These are phyloP conservation scores for Phataginus tetradactyla DNA, from an alignment of 2,797 vertebrate species.

Conservation along the genomic window DNA sequence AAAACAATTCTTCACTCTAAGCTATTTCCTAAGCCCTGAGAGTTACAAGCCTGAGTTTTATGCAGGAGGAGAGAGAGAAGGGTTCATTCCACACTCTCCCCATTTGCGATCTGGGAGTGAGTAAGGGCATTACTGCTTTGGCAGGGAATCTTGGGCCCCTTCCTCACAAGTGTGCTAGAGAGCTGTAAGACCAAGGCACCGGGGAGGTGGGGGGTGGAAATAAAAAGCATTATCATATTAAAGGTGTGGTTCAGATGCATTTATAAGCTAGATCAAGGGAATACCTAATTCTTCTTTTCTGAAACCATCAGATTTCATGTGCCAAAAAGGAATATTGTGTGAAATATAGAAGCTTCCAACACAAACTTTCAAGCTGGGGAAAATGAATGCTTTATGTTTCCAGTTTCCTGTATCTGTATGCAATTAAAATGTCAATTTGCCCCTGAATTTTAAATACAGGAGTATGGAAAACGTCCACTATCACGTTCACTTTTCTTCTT, in stretches of 20 bases:
- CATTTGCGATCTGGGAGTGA: background rate
- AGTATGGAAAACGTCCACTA: slow-evolving; percentile 53
- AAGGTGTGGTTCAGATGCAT: slow-evolving; percentile 54
- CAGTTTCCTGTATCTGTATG: slow-evolving; percentile 42
- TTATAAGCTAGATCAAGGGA: background rate
- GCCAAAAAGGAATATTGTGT: slow-evolving; percentile 40
- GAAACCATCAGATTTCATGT: slow-evolving; percentile 36
- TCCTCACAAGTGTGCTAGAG: background rate
- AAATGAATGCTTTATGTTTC: slow-evolving; percentile 24
- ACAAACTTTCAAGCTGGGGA: slow-evolving; percentile 11
- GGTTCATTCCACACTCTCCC: background rate
- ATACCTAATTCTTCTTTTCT: slow-evolving; percentile 51
- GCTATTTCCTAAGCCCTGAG: slow-evolving; percentile 36
- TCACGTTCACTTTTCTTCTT: slow-evolving; percentile 40
- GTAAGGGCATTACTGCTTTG: background rate
- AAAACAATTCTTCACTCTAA: slow-evolving; percentile 58
- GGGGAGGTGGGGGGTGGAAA: background rate
- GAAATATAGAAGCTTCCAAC: slow-evolving; percentile 48
- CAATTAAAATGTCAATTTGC: slow-evolving; percentile 46
- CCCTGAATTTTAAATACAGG: slow-evolving; percentile 65
- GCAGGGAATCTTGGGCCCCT: background rate
- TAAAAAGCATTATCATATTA: background rate
- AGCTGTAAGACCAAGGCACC: background rate
- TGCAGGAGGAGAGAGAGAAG: background rate
- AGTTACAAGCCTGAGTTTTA: background rate